Percentiles rank a stretch among this genome's conserved stretches.
Evolutionary conservation across 2,113 vertebrate species (phyloP).

Genomic region (Peromyscus polionotus): DNA sequence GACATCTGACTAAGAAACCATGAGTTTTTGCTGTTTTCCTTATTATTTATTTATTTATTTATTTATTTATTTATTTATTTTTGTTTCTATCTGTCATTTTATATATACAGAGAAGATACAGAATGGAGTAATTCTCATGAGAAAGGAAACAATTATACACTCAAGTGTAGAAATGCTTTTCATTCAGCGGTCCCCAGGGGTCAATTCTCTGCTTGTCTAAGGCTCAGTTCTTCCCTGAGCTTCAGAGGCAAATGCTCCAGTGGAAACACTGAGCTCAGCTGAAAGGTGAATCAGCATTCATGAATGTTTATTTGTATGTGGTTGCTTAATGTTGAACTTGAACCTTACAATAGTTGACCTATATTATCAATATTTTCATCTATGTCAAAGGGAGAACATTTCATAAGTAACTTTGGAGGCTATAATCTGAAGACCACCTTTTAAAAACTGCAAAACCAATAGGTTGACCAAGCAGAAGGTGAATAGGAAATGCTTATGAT

Average conservation of each 20-base stretch:
- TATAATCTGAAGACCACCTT: neutral
- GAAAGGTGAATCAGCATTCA: slow-evolving; percentile 30
- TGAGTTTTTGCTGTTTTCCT: neutral
- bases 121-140: neutral
- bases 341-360: slow-evolving; percentile 27
- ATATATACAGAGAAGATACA: slow-evolving; percentile 14
- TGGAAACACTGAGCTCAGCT: slow-evolving; percentile 58
- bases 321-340: neutral
- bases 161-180: slow-evolving; percentile 64
- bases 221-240: slow-evolving; percentile 16
- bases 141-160: slow-evolving; percentile 49
- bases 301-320: neutral
- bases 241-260: slow-evolving; percentile 57
- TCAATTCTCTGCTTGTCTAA: slow-evolving; percentile 56
- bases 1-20: neutral
- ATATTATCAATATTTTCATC: slow-evolving; percentile 47
- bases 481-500: neutral
- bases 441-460: neutral
- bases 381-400: neutral
- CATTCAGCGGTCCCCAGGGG: slow-evolving; percentile 37
- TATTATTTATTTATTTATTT: neutral
- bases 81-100: neutral
- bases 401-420: slow-evolving; percentile 17
- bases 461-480: neutral
- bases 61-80: neutral